Conservation (phyloP, 1,140 invertebrate genomes). For the Nautilus pompilius region DNA sequence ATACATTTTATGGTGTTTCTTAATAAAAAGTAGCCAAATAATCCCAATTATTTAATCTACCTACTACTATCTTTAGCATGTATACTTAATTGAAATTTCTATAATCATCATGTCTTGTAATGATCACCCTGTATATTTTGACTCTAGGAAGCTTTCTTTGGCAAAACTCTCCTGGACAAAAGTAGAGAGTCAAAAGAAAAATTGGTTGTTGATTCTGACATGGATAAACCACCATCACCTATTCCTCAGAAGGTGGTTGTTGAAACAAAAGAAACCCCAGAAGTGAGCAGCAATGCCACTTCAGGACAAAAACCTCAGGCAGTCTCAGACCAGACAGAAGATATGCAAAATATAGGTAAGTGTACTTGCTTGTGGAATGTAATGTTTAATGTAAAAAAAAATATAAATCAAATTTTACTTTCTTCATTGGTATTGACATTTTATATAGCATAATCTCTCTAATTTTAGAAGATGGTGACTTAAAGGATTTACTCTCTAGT, state of each 20-base stretch:
- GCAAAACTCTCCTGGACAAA: conserved; percentile 67
- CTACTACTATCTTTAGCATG: too few relatives aligned
- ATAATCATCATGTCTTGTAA: too few relatives aligned
- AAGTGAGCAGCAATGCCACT: neutral
- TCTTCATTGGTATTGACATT: too few relatives aligned
- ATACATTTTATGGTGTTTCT: too few relatives aligned
- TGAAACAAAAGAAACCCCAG: neutral
- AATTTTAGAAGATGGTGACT: conserved; percentile 61
- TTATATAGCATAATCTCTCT: too few relatives aligned
- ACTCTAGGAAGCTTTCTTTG: conserved; percentile 57
- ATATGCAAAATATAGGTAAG: conserved; percentile 8
- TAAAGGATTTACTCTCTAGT: conserved; percentile 63
- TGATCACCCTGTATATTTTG: too few relatives aligned
- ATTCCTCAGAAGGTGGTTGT: neutral
- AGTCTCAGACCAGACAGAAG: conserved; percentile 1
- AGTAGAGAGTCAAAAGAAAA: conserved; percentile 34
- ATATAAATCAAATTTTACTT: too few relatives aligned
- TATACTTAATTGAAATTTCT: too few relatives aligned
- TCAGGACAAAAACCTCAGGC: neutral
- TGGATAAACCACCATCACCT: conserved; percentile 10
- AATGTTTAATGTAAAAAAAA: too few relatives aligned
- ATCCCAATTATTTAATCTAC: too few relatives aligned
- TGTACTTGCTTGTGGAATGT: too few relatives aligned
- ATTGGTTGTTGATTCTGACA: conserved; percentile 32
- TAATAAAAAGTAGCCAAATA: too few relatives aligned